Evolutionary conservation across 2,797 vertebrate genomes (phyloP).

Genomic region (Allobates femoralis): DNA sequence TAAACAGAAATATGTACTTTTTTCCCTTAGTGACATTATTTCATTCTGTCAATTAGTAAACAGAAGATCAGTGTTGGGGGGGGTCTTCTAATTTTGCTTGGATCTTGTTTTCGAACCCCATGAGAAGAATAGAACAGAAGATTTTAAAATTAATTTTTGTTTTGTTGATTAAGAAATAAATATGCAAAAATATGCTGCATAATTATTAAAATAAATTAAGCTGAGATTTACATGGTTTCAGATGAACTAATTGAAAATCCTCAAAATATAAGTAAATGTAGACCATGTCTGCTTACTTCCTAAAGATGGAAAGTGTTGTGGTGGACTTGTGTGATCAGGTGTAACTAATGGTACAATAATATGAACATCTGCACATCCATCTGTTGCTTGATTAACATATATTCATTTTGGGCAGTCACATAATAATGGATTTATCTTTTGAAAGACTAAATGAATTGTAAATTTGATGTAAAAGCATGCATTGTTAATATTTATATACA

Average conservation of each 20-base stretch:
- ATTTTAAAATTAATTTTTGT: not conserved
- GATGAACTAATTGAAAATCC: not conserved
- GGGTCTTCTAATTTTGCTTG: not conserved
- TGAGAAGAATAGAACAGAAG: not conserved
- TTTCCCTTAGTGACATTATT: too few species aligned
- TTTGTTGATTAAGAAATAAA: not conserved
- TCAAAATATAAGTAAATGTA: not conserved
- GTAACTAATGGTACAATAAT: slow-evolving; percentile 3
- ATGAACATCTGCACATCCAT: slow-evolving; percentile 5
- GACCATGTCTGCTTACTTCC: not conserved
- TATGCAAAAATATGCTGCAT: slow-evolving; percentile 5
- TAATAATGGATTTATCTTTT: not conserved
- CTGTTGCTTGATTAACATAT: not conserved
- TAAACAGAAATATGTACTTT: too few species aligned
- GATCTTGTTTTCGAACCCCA: not conserved
- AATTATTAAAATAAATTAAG: not conserved
- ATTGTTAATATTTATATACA: too few species aligned
- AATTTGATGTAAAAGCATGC: slow-evolving; percentile 2
- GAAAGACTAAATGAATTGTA: not conserved
- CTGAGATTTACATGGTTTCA: slow-evolving; percentile 3
- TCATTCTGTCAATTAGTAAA: not conserved
- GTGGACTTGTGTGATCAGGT: slow-evolving; percentile 13
- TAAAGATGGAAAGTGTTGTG: not conserved
- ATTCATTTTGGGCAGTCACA: slow-evolving; percentile 4
- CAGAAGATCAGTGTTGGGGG: not conserved